phyloP scores from a whole-genome alignment of 2,888 invertebrate genomes.

The Thysanoteuthis rhombus region DNA sequence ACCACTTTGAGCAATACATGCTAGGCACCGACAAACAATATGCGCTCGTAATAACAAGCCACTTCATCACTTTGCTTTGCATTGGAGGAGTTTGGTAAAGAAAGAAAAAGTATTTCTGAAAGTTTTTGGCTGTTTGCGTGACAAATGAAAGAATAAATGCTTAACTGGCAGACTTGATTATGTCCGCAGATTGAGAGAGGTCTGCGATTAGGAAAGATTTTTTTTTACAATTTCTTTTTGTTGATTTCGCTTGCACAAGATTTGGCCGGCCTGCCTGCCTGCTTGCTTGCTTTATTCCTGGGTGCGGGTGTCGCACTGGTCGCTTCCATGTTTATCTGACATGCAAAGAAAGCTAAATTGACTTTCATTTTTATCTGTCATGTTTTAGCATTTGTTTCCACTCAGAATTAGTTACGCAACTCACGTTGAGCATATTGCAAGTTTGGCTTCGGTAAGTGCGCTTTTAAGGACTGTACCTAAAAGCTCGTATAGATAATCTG shows the following conservation, averaged over 20 bases:
- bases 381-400: neutral
- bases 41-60: neutral
- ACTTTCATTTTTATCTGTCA: neutral
- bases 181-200: neutral
- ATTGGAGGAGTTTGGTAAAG: neutral
- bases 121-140: neutral
- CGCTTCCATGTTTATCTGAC: neutral
- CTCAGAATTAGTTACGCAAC: too few relatives aligned
- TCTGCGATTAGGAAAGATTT: neutral
- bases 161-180: neutral
- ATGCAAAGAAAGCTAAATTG: neutral
- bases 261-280: neutral
- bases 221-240: neutral
- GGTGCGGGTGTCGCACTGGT: neutral
- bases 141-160: neutral
- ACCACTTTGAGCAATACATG: neutral
- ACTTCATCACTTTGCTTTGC: neutral
- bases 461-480: too few relatives aligned
- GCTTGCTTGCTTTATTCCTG: neutral
- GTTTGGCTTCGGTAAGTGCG: too few relatives aligned
- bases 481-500: too few relatives aligned
- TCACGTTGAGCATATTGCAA: too few relatives aligned
- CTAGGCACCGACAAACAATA: neutral
- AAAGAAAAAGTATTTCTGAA: neutral
- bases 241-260: neutral